phyloP scores from a whole-genome alignment of 2,888 invertebrate genomes.

The Cryptosula pallasiana region DNA sequence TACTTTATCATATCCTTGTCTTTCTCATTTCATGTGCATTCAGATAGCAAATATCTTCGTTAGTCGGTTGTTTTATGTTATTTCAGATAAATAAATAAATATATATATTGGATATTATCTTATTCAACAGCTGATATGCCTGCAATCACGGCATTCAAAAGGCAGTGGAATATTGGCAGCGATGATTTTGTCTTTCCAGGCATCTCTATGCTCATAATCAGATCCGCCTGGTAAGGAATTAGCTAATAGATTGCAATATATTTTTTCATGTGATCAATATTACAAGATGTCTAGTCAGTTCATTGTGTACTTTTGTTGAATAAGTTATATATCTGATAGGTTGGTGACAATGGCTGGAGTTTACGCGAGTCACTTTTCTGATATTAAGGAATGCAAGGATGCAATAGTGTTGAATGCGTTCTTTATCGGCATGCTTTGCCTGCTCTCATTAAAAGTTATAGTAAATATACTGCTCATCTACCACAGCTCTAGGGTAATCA shows the following conservation, averaged over 20 bases:
- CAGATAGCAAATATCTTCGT: too few relatives aligned
- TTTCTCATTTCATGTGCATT: too few relatives aligned
- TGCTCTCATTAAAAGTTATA: background rate
- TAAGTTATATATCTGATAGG: background rate
- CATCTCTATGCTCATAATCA: slow-evolving; percentile 53
- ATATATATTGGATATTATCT: too few relatives aligned
- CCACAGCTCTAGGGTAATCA: slow-evolving; percentile 18
- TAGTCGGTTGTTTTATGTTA: too few relatives aligned
- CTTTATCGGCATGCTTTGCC: background rate
- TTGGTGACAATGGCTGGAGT: background rate
- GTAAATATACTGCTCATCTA: slow-evolving; percentile 1
- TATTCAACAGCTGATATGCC: slow-evolving; percentile 68
- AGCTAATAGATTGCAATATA: too few relatives aligned
- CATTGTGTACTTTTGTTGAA: too few relatives aligned
- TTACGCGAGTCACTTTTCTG: background rate
- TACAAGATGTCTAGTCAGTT: too few relatives aligned
- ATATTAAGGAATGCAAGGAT: background rate
- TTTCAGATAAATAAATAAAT: too few relatives aligned
- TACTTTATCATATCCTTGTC: too few relatives aligned
- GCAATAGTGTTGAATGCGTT: background rate
- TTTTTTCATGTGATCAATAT: too few relatives aligned
- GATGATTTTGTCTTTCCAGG: slow-evolving; percentile 87
- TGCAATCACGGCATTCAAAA: slow-evolving; percentile 76
- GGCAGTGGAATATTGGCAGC: slow-evolving; percentile 84
- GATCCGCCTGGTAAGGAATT: slow-evolving; percentile 57